These are phyloP conservation scores for Sebastes matsubarae DNA, from an alignment of 2,797 vertebrate genomes.

Conservation along the genomic window DNA sequence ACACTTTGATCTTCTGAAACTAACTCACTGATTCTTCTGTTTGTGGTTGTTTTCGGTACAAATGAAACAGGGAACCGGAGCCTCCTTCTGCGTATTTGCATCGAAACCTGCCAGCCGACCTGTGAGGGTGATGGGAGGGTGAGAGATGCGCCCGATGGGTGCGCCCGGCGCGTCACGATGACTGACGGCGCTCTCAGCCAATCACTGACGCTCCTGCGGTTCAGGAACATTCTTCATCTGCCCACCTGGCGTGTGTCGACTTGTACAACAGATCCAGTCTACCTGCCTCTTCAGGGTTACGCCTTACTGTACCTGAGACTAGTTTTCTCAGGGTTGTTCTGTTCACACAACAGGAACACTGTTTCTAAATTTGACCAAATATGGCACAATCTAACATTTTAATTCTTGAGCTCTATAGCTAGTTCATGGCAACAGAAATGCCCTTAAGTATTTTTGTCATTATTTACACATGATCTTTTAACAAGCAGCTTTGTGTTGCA, in stretches of 20 bases:
- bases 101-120: conserved; percentile 31
- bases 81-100: background rate
- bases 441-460: background rate
- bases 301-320: too few relatives aligned
- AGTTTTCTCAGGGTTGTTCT: background rate
- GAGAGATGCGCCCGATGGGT: conserved; percentile 6
- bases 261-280: background rate
- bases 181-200: conserved; percentile 51
- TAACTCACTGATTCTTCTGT: background rate
- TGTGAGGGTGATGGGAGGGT: too few relatives aligned
- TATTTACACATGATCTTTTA: background rate
- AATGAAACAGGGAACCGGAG: background rate
- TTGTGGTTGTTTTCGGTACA: rapidly evolving
- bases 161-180: background rate
- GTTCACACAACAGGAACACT: background rate
- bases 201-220: conserved; percentile 21
- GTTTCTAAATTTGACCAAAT: background rate
- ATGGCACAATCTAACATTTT: background rate
- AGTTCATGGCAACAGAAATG: background rate
- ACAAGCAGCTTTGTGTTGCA: background rate
- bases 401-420: background rate
- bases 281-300: too few relatives aligned
- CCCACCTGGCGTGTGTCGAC: conserved; percentile 34
- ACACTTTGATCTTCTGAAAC: background rate
- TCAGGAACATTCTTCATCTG: conserved; percentile 18